These are phyloP conservation scores for Druon quercuslanigerum DNA, from an alignment of 1,140 invertebrate species.

Conservation along the genomic window DNA sequence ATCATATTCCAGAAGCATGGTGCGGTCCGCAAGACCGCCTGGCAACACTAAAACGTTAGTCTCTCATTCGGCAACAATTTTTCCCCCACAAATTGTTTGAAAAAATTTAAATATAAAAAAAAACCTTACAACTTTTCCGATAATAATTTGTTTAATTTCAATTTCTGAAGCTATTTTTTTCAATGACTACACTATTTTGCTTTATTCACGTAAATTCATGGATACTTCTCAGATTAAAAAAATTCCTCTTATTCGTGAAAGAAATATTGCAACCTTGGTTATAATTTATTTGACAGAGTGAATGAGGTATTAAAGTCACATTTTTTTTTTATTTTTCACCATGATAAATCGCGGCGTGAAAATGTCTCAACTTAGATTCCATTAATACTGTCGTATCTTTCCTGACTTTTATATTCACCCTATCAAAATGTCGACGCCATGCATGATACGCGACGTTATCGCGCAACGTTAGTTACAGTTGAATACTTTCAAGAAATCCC, in stretches of 20 bases:
- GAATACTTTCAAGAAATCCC: too few relatives aligned
- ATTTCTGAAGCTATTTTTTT: background rate
- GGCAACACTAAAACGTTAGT: too few relatives aligned
- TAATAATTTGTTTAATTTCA: too few relatives aligned
- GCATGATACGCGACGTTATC: conserved; percentile 29
- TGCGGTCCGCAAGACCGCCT: too few relatives aligned
- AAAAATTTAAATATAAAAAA: too few relatives aligned
- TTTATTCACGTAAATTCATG: background rate
- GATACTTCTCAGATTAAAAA: background rate
- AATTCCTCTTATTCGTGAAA: background rate
- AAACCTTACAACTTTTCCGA: too few relatives aligned
- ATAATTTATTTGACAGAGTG: background rate
- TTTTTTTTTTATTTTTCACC: background rate
- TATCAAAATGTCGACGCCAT: conserved; percentile 20
- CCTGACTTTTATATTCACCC: conserved; percentile 10
- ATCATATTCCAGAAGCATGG: too few relatives aligned
- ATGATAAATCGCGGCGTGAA: conserved; percentile 1
- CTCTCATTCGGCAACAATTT: too few relatives aligned
- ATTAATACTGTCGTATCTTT: conserved; percentile 18
- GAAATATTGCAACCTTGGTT: background rate
- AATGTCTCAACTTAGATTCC: conserved; percentile 28
- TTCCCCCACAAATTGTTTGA: too few relatives aligned
- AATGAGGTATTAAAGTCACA: conserved; percentile 1
- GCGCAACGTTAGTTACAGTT: background rate
- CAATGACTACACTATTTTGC: background rate